Percentiles rank a stretch among this genome's conserved stretches.
These are phyloP conservation scores for Simalia tracyae DNA, from an alignment of 2,797 vertebrate genomes.

Conservation along the genomic window DNA sequence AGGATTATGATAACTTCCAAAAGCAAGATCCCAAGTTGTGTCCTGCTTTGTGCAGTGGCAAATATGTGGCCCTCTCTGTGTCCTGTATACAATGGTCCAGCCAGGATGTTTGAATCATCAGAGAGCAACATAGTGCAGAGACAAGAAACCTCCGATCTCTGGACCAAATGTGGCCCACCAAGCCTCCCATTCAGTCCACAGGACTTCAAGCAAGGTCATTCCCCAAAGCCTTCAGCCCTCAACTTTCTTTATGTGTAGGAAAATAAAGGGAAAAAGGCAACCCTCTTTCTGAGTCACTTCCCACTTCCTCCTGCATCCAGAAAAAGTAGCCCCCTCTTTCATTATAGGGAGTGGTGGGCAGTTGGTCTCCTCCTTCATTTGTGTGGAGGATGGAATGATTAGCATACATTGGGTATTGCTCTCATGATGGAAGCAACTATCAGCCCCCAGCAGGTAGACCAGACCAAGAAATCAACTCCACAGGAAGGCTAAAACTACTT, in stretches of 20 bases:
- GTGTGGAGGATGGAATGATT: not conserved
- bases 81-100: not conserved
- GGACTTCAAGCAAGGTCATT: not conserved
- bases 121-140: not conserved
- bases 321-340: not conserved
- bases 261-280: not conserved
- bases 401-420: not conserved
- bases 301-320: not conserved
- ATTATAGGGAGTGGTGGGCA: not conserved
- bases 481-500: not conserved
- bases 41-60: not conserved
- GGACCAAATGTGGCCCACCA: not conserved
- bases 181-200: not conserved
- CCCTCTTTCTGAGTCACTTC: not conserved
- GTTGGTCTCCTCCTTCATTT: not conserved
- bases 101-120: not conserved
- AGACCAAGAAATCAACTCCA: not conserved
- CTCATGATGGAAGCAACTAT: not conserved
- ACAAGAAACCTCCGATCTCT: not conserved
- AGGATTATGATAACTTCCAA: not conserved
- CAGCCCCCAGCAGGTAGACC: not conserved
- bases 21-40: not conserved
- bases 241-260: not conserved
- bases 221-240: not conserved
- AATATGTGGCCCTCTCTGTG: not conserved